Conservation (phyloP, 2,888 invertebrate species). For the Amphipoea lucens region DNA sequence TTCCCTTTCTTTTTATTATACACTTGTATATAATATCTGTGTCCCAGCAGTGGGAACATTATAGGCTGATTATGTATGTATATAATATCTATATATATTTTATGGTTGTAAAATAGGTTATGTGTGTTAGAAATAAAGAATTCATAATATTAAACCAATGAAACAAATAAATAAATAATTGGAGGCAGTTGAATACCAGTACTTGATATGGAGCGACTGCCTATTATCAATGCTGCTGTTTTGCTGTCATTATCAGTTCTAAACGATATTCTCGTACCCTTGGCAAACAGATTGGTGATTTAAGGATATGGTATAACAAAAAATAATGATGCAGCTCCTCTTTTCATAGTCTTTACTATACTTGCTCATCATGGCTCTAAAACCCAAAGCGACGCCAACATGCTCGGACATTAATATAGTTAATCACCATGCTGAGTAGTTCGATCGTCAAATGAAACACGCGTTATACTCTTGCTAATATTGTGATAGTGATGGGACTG, state of each 20-base stretch:
- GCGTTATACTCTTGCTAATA: conserved; percentile 52
- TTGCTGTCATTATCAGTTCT: neutral
- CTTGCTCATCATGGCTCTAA: neutral
- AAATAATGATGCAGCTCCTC: neutral
- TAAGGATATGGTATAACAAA: neutral
- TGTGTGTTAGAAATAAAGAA: too few relatives aligned
- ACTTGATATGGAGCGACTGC: neutral
- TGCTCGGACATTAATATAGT: conserved; percentile 41
- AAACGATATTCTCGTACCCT: neutral
- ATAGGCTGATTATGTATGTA: too few relatives aligned
- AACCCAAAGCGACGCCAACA: conserved; percentile 26
- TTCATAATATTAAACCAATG: too few relatives aligned
- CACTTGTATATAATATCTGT: too few relatives aligned
- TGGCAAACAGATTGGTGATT: neutral
- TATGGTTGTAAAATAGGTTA: too few relatives aligned
- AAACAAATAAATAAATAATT: too few relatives aligned
- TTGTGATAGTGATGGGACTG: conserved; percentile 35
- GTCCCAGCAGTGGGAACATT: too few relatives aligned
- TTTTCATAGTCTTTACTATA: neutral
- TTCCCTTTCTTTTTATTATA: too few relatives aligned
- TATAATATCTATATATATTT: too few relatives aligned
- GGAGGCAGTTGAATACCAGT: neutral
- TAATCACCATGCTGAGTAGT: conserved; percentile 48
- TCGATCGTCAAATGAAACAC: conserved; percentile 58
- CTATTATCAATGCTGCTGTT: neutral